These are phyloP conservation scores for Axinella damicornis DNA, from an alignment of 37 sponge, comb jelly and placozoan species.

Conservation along the genomic window DNA sequence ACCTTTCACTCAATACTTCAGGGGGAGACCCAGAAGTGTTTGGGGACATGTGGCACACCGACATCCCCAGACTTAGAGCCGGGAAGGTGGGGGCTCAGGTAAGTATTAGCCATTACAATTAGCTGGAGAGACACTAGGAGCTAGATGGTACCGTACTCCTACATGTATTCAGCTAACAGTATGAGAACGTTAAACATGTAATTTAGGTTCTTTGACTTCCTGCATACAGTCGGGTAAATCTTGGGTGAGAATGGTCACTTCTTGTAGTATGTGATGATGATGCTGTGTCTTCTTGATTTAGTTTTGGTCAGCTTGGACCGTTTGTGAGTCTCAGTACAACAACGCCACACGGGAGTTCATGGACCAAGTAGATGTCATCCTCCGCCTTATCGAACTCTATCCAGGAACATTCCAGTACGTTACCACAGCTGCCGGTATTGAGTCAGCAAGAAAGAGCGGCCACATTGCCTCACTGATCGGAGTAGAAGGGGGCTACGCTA, in stretches of 20 bases:
- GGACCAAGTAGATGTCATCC: slow-evolving; percentile 82
- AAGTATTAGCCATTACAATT: neutral
- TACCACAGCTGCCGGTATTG: slow-evolving; percentile 55
- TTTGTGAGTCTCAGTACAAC: slow-evolving; percentile 48
- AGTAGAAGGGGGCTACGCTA: slow-evolving; percentile 87
- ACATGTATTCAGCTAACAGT: too few relatives aligned
- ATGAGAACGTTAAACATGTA: too few relatives aligned
- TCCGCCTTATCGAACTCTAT: slow-evolving; percentile 66
- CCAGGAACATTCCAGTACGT: slow-evolving; percentile 62
- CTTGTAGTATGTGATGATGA: too few relatives aligned
- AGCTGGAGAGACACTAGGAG: too few relatives aligned
- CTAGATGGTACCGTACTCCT: too few relatives aligned
- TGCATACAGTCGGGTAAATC: too few relatives aligned
- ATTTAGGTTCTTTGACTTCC: too few relatives aligned
- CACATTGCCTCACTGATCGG: slow-evolving; percentile 79
- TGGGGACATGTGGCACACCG: slow-evolving; percentile 61
- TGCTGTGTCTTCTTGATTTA: too few relatives aligned
- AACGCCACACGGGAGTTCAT: slow-evolving; percentile 71
- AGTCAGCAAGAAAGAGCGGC: neutral
- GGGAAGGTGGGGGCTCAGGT: slow-evolving; percentile 81
- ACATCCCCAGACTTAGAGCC: slow-evolving; percentile 75
- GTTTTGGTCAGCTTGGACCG: slow-evolving; percentile 84
- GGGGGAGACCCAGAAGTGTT: neutral
- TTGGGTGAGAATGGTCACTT: too few relatives aligned
- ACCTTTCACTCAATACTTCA: slow-evolving; percentile 49